These are phyloP conservation scores for Crotalus horridus DNA, from an alignment of 2,113 vertebrate genomes.

Conservation along the genomic window DNA sequence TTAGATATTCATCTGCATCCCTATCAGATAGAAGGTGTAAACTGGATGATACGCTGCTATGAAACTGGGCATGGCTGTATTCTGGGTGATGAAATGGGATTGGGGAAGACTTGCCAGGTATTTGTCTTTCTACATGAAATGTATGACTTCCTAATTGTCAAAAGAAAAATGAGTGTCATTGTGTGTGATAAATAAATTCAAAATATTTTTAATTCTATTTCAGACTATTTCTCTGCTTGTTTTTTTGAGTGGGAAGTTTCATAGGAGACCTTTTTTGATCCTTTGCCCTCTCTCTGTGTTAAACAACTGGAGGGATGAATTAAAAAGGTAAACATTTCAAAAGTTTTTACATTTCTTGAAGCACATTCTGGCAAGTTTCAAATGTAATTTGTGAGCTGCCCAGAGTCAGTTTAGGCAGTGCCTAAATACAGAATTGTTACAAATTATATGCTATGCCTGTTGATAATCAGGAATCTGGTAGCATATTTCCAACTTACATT, in stretches of 20 bases:
- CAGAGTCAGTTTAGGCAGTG: background rate
- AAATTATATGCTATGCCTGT: background rate
- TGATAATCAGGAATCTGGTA: background rate
- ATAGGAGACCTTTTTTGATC: conserved; percentile 81
- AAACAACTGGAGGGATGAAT: conserved; percentile 87
- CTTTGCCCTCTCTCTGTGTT: conserved; percentile 86
- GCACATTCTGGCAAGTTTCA: background rate
- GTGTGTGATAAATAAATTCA: background rate
- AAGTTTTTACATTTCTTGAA: background rate
- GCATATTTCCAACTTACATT: background rate
- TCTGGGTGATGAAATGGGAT: conserved; percentile 92
- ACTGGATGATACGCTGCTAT: conserved; percentile 79
- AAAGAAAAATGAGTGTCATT: background rate
- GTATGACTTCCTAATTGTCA: background rate
- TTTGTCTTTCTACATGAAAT: background rate
- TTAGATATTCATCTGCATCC: conserved; percentile 78
- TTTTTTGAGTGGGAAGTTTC: conserved; percentile 72
- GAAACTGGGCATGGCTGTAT: conserved; percentile 82
- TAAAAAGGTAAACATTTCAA: conserved; percentile 73
- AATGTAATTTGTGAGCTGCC: background rate
- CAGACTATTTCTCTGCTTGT: conserved; percentile 86
- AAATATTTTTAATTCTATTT: conserved; percentile 24
- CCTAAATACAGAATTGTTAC: background rate
- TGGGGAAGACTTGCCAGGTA: conserved; percentile 96
- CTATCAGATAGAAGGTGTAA: conserved; percentile 86